Evolutionary conservation across 2,888 invertebrate species (phyloP).

Genomic region (Junonia oenone): DNA sequence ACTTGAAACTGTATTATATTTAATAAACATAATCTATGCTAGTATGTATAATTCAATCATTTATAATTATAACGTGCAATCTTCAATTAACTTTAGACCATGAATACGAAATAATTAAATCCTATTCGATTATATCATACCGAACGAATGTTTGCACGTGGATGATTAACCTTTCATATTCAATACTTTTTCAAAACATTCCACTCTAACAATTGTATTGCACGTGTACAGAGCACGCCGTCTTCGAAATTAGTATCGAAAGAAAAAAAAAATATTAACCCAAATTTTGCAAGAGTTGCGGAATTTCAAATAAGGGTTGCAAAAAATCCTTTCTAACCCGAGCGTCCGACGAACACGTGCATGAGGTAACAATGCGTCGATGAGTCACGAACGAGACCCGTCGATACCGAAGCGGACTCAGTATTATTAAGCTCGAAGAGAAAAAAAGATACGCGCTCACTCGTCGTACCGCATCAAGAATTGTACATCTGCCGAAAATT

Average conservation of each 20-base stretch:
- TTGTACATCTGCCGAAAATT: constrained; percentile 80
- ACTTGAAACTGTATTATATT: too few relatives aligned
- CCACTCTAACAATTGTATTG: constrained; percentile 38
- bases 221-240: constrained; percentile 41
- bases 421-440: constrained; percentile 64
- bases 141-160: constrained; percentile 7
- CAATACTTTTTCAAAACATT: constrained; percentile 17
- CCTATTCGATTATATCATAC: constrained; percentile 17
- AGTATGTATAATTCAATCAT: too few relatives aligned
- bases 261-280: constrained; percentile 56
- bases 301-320: constrained; percentile 75
- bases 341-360: constrained; percentile 74
- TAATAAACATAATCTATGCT: too few relatives aligned
- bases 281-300: constrained; percentile 79
- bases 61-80: constrained; percentile 49
- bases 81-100: constrained; percentile 49
- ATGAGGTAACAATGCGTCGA: constrained; percentile 63
- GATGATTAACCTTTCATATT: constrained; percentile 16
- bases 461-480: constrained; percentile 69
- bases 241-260: constrained; percentile 43
- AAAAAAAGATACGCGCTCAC: constrained; percentile 72
- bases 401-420: constrained; percentile 53
- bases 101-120: constrained; percentile 13
- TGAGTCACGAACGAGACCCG: constrained; percentile 64
- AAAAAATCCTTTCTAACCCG: constrained; percentile 77